Base-by-base conservation (phyloP, 2,888 invertebrate species). In the Xestia xanthographa region DNA sequence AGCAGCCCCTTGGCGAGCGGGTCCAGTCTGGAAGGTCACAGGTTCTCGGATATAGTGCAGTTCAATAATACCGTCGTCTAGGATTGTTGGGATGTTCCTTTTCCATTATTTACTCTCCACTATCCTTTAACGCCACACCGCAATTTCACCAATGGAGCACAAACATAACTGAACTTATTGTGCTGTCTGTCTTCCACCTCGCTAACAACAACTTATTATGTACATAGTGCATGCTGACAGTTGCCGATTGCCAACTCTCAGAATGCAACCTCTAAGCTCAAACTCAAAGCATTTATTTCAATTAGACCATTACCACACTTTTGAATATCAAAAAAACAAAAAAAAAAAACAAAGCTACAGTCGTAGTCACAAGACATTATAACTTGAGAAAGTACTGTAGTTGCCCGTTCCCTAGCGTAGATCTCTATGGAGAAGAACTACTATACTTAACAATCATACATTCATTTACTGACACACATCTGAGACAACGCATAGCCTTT, bases 11-110 rank as follows among this genome's bases (percentile, higher is more conserved):
- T 83, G 1, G 73, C 56, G 17, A 83, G 68, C 12, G 83, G 71
- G 65, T 86, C 83, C 84, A 86, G 65, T n/a, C 83, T 83, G 73
- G 9, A 65, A 82, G 60, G 0, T 29, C 29, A 60, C 0, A 20
- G 29, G 29, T 17, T 17, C 29, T 29, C 26, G 58, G 29, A 29
- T 58, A 58, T 29, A 17, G 8, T 58, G 58, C 8, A 58, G 58
- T 58, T 58, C 58, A 29, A 17, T 60, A 5, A 34, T 4, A 58
- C 38, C 20, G 11, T 58, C 26, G 14, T 67, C 34, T 56, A 53
- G 29, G 38, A 43, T 17, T 14, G 11, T 45, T 26, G 50, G 43
- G 5, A 60, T 41, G 38, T 74, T 41, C 22, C 58, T 63, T n/a
- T 38, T 62, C 62, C n/a, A 8, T 14, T 8, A 41, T 1, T 9